A percentile compares a stretch with the other conserved stretches of the same genome.
phyloP scores from a whole-genome alignment of 2,797 vertebrate genomes.

The Ctenosaura bakeri region DNA sequence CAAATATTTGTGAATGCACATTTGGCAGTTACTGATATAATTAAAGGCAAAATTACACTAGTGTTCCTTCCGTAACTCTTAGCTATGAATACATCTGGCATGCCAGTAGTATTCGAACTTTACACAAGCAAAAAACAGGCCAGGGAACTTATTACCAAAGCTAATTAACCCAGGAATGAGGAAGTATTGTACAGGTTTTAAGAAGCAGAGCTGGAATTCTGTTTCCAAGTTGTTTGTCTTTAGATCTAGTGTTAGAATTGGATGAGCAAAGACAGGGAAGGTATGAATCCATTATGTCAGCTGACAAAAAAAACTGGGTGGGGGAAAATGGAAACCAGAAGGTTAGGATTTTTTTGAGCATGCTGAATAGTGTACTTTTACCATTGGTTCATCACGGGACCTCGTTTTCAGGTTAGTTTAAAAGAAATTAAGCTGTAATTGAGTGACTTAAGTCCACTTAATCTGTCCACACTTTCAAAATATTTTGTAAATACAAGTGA shows the following conservation, averaged over 20 bases:
- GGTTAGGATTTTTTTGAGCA: neutral
- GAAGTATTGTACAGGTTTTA: neutral
- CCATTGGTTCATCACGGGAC: neutral
- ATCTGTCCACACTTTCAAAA: neutral
- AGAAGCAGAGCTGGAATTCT: neutral
- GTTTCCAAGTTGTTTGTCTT: neutral
- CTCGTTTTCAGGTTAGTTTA: neutral
- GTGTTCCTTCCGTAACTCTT: neutral
- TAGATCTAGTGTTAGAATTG: neutral
- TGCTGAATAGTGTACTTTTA: neutral
- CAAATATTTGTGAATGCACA: constrained; percentile 5
- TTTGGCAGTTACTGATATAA: neutral
- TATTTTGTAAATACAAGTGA: neutral
- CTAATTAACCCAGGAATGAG: neutral
- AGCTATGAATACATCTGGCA: neutral
- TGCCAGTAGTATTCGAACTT: neutral
- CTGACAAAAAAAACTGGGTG: neutral
- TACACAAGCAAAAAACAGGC: neutral
- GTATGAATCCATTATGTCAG: neutral
- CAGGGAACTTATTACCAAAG: neutral
- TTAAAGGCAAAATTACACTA: neutral
- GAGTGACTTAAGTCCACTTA: neutral
- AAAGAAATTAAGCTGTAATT: neutral
- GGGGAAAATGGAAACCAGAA: neutral
- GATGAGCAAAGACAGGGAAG: neutral